phyloP scores from a whole-genome alignment of 2,113 vertebrate genomes.

The Psammodynastes pulverulentus region DNA sequence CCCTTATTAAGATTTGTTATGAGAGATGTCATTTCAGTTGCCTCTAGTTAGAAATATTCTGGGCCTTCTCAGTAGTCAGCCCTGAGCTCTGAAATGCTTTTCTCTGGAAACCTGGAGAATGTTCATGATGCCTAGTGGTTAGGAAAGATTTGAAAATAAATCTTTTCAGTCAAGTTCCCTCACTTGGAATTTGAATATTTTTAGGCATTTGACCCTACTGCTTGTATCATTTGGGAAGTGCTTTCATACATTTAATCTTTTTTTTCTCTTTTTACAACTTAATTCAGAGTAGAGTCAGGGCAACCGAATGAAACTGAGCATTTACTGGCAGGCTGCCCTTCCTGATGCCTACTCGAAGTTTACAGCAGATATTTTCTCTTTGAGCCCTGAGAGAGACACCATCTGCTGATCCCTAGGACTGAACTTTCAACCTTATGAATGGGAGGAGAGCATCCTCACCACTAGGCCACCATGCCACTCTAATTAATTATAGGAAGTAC shows the following conservation, averaged over 20 bases:
- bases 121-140: background rate
- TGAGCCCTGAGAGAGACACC: background rate
- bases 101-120: background rate
- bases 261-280: background rate
- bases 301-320: background rate
- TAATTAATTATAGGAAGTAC: background rate
- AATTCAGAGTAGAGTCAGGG: background rate
- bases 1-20: background rate
- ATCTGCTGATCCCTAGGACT: too few relatives aligned
- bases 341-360: background rate
- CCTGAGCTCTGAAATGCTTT: background rate
- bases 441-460: too few relatives aligned
- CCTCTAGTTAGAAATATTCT: background rate
- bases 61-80: background rate
- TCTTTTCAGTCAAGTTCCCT: background rate
- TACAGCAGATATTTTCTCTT: background rate
- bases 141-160: background rate
- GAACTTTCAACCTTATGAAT: too few relatives aligned
- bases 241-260: background rate
- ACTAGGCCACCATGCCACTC: background rate
- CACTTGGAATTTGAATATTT: background rate
- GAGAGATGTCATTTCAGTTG: background rate
- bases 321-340: background rate
- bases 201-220: background rate
- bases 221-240: background rate